A percentile compares a stretch with the other conserved stretches of the same genome.
phyloP scores from a whole-genome alignment of 1,140 invertebrate genomes.

The Brachionus sp. region DNA sequence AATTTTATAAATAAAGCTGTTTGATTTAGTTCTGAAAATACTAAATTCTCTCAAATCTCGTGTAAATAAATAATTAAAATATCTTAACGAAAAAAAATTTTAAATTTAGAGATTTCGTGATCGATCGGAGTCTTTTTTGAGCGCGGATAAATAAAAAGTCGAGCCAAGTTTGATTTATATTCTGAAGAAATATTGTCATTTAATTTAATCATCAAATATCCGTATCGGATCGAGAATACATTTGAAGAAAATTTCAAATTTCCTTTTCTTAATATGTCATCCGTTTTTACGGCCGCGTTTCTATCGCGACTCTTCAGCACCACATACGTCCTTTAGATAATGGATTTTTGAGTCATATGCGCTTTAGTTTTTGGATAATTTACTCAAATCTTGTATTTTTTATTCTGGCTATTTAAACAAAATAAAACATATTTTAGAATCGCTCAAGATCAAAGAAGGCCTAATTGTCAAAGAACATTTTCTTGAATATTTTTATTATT shows the following conservation, averaged over 20 bases:
- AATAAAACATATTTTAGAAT: neutral
- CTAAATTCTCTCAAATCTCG: neutral
- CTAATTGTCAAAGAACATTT: constrained; percentile 30
- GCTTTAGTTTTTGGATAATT: neutral
- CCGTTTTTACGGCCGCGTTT: neutral
- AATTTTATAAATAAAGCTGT: constrained; percentile 4
- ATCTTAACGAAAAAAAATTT: neutral
- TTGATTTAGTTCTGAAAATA: neutral
- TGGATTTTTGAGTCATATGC: neutral
- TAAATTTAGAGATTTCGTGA: neutral
- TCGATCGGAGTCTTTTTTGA: constrained; percentile 1
- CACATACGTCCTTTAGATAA: neutral
- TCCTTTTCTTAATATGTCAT: neutral
- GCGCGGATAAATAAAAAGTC: neutral
- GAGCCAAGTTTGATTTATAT: neutral
- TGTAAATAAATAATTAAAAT: constrained; percentile 13
- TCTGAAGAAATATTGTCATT: constrained; percentile 3
- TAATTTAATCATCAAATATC: constrained; percentile 11
- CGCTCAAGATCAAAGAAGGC: neutral
- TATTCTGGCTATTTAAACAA: neutral
- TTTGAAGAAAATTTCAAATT: constrained; percentile 5
- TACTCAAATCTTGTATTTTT: neutral
- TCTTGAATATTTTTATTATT: neutral
- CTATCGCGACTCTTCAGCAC: neutral
- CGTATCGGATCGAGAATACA: neutral